Evolutionary conservation across 1,140 invertebrate genomes (phyloP).

Genomic region (Penaeus vannamei): DNA sequence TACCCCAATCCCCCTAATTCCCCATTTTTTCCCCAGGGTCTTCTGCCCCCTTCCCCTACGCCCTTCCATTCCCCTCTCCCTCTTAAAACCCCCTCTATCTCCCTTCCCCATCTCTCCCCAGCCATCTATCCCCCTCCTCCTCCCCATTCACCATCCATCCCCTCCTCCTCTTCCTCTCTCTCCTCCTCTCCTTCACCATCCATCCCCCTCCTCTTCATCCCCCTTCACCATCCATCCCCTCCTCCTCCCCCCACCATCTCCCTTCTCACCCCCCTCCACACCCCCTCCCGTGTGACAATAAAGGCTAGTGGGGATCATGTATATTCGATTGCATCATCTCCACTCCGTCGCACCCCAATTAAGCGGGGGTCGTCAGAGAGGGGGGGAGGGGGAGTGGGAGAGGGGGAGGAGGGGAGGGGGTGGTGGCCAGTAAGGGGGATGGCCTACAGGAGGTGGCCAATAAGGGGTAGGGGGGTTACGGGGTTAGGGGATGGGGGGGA

Average conservation of each 20-base stretch:
- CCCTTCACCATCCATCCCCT: not conserved
- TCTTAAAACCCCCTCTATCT: not conserved
- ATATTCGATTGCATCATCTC: slow-evolving; percentile 66
- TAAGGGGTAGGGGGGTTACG: no score
- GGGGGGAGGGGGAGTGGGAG: not conserved
- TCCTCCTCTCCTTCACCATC: not conserved
- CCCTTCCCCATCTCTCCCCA: not conserved
- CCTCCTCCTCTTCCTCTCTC: not conserved
- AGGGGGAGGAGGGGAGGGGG: no score
- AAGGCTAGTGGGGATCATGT: slow-evolving; percentile 62
- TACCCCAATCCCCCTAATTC: not conserved
- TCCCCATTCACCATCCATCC: no score
- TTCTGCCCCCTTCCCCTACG: not conserved
- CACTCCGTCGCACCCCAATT: slow-evolving; percentile 63
- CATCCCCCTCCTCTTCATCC: no score
- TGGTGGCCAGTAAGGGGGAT: no score
- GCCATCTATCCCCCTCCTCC: not conserved
- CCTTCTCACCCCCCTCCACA: not conserved
- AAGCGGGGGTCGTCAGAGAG: slow-evolving; percentile 49
- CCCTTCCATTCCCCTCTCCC: not conserved
- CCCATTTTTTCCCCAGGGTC: not conserved
- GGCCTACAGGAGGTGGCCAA: no score
- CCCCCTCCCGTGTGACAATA: slow-evolving; percentile 45
- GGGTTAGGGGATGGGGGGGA: no score
- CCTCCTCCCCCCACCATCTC: not conserved